Conservation (phyloP, 2,888 invertebrate species). For the Agonopterix heracliana region DNA sequence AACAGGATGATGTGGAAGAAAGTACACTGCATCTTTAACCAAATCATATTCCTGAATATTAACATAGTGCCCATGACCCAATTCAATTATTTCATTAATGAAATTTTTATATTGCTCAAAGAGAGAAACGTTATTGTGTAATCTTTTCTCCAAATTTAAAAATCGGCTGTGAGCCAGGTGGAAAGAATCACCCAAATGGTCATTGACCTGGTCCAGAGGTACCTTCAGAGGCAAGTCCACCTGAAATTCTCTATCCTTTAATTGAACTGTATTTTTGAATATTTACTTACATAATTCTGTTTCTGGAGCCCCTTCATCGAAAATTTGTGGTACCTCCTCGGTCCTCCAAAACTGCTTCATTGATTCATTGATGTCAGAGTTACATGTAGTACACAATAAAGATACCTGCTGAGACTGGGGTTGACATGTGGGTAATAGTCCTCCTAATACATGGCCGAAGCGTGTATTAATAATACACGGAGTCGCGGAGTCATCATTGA, state of each 20-base stretch:
- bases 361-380: constrained; percentile 1
- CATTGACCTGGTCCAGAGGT: background rate
- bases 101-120: constrained; percentile 7
- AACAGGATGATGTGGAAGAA: constrained; percentile 7
- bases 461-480: background rate
- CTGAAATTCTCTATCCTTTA: constrained; percentile 10
- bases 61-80: constrained; percentile 10
- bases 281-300: background rate
- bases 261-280: constrained; percentile 2
- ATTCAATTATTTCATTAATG: constrained; percentile 8
- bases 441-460: background rate
- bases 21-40: constrained; percentile 6
- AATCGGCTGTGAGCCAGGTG: constrained; percentile 8
- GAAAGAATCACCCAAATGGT: constrained; percentile 8
- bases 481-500: background rate
- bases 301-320: constrained; percentile 4
- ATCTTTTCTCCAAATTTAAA: constrained; percentile 10
- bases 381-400: constrained; percentile 2
- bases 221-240: constrained; percentile 15
- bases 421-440: constrained; percentile 10
- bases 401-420: constrained; percentile 9
- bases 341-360: background rate
- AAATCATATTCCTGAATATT: background rate
- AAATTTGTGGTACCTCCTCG: constrained; percentile 9
- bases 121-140: constrained; percentile 3